Conservation (phyloP, 2,888 invertebrate genomes). For the Dugesia japonica region DNA sequence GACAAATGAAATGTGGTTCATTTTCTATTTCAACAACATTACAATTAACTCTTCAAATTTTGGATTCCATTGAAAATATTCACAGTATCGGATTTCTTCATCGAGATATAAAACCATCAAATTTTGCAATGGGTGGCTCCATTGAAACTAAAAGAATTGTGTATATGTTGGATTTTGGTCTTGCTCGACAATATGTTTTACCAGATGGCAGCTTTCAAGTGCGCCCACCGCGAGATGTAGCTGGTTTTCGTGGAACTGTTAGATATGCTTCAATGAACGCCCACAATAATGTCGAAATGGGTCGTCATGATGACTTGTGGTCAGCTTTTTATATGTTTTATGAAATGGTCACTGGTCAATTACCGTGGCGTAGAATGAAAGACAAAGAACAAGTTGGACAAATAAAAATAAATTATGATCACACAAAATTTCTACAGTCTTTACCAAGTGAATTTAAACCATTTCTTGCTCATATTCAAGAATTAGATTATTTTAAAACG, state of each 20-base stretch:
- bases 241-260: slow-evolving; percentile 82
- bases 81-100: slow-evolving; percentile 95
- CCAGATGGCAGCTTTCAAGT: slow-evolving; percentile 74
- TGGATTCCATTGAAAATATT: slow-evolving; percentile 66
- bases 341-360: slow-evolving; percentile 90
- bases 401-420: slow-evolving; percentile 93
- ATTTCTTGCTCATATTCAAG: slow-evolving; percentile 76
- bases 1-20: slow-evolving; percentile 79
- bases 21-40: slow-evolving; percentile 92
- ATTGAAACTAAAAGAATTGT: slow-evolving; percentile 53
- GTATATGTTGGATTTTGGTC: slow-evolving; percentile 95
- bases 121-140: slow-evolving; percentile 77
- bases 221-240: slow-evolving; percentile 74
- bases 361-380: slow-evolving; percentile 94
- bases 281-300: slow-evolving; percentile 97
- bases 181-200: slow-evolving; percentile 80
- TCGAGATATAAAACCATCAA: slow-evolving; percentile 94
- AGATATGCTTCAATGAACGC: slow-evolving; percentile 97
- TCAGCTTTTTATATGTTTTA: slow-evolving; percentile 98
- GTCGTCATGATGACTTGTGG: slow-evolving; percentile 95
- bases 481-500: slow-evolving; percentile 72
- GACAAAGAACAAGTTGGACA: slow-evolving; percentile 78
- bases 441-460: slow-evolving; percentile 54
- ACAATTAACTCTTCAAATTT: slow-evolving; percentile 77
- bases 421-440: slow-evolving; percentile 53